A percentile compares a stretch with the other conserved stretches of the same genome.
These are phyloP conservation scores for Oncorhynchus clarkii DNA, from an alignment of 2,113 vertebrate genomes.

Conservation along the genomic window DNA sequence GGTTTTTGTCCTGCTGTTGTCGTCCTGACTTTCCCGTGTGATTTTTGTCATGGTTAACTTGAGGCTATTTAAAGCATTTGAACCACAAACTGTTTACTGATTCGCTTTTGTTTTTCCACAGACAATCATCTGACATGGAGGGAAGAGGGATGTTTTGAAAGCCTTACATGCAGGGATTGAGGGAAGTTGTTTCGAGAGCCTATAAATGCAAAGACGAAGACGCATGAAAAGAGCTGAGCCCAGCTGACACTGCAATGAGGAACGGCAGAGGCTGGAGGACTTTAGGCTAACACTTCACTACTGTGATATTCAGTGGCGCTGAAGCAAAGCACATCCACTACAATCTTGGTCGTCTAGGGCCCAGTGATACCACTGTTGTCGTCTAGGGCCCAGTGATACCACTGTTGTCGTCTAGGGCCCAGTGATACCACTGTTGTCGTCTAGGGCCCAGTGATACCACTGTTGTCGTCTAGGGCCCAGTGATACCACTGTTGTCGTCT, in stretches of 20 bases:
- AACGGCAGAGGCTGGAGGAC: neutral
- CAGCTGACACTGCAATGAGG: neutral
- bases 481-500: no score
- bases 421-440: no score
- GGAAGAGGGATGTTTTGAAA: no score
- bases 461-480: no score
- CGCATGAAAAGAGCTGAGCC: neutral
- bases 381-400: no score
- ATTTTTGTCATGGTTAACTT: no score
- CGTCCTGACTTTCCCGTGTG: no score
- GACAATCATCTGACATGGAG: no score
- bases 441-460: no score
- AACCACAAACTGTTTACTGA: neutral
- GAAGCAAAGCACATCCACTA: slow-evolving; percentile 18
- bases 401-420: no score
- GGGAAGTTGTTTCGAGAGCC: neutral
- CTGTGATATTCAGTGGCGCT: slow-evolving; percentile 2
- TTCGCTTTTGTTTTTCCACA: neutral
- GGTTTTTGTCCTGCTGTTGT: no score
- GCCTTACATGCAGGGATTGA: neutral
- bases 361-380: no score
- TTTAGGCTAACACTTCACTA: neutral
- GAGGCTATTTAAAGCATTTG: neutral
- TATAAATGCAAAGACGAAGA: neutral
- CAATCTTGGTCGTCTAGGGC: neutral